Base-by-base conservation (phyloP, 2,888 invertebrate genomes). In the Agrochola macilenta region DNA sequence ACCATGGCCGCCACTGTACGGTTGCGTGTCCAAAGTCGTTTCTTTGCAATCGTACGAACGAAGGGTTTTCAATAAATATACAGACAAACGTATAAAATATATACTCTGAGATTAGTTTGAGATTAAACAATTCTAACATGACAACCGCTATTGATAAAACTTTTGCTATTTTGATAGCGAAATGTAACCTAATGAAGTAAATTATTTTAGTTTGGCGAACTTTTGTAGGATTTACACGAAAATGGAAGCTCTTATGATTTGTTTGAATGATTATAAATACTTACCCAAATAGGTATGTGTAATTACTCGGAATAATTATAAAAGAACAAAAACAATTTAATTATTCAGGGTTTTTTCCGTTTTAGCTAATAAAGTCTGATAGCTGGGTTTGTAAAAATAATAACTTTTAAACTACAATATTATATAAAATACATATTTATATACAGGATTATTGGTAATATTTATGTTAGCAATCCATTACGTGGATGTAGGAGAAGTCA, bases 11-110 rank as follows among this genome's bases (percentile, higher is more conserved):
- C 82, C 88, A 93, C 87, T 95, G 92, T 92, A 95, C 90, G 83
- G 81, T 96, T 93, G 96, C 96, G 96, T 96, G 96, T 92, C 91
- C 89, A 75, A 95, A 95, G 96, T 96, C 95, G 95, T 96, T 96
- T 94, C 96, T 96, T 96, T 94, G 93, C 94, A 95, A 96, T 95
- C 95, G 94, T 93, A 94, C 88, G 92, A 93, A 92, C 95, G 91
- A 95, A 95, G 95, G 95, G 95, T 93, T 95, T 95, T 95, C 96
- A 95, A 96, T 96, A 96, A 95, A 95, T 95, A 95, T 93, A 95
- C 91, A 88, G 78, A 85, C 75, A 82, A 84, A 90, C 81, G 83
- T 92, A 89, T 85, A 89, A 88, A 88, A 83, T 87, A 89, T 90
- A 88, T 91, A 90, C 61, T 84, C 70, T 54, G 87, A 93, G 94